Conservation (phyloP, 2,113 vertebrate species). For the Pimephales promelas region DNA sequence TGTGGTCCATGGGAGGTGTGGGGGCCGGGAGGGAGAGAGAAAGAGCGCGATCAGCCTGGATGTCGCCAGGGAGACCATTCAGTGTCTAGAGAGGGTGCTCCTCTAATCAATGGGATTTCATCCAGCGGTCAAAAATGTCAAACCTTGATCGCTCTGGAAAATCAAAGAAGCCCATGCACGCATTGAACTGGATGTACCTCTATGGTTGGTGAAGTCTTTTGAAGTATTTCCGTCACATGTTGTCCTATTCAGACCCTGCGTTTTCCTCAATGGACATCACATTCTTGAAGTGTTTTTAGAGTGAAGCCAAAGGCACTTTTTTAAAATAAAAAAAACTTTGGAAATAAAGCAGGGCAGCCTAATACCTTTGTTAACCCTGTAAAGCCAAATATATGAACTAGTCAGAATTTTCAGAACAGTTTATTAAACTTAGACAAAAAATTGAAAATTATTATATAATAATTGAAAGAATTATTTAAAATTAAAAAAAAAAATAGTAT, state of each 20-base stretch:
- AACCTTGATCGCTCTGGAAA: not conserved
- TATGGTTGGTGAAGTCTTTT: not conserved
- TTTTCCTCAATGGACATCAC: not conserved
- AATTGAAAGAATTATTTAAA: too few relatives aligned
- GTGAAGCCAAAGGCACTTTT: not conserved
- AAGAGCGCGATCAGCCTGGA: not conserved
- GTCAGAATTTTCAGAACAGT: too few relatives aligned
- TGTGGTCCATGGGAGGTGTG: not conserved
- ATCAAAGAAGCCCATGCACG: not conserved
- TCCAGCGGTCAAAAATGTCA: conserved; percentile 16
- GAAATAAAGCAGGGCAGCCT: not conserved
- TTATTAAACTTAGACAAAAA: too few relatives aligned
- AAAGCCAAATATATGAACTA: too few relatives aligned
- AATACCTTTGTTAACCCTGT: too few relatives aligned
- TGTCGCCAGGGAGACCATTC: conserved; percentile 34
- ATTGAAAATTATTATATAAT: too few relatives aligned
- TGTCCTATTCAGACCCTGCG: not conserved
- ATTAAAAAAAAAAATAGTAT: too few relatives aligned
- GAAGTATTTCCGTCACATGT: too few relatives aligned
- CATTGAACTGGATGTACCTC: not conserved
- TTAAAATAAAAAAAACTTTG: not conserved
- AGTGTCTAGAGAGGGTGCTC: not conserved
- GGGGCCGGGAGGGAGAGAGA: not conserved
- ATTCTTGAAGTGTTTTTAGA: not conserved
- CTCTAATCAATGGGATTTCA: not conserved